These are phyloP conservation scores for Daubentonia madagascariensis DNA, from an alignment of 2,113 vertebrate species.

Conservation along the genomic window DNA sequence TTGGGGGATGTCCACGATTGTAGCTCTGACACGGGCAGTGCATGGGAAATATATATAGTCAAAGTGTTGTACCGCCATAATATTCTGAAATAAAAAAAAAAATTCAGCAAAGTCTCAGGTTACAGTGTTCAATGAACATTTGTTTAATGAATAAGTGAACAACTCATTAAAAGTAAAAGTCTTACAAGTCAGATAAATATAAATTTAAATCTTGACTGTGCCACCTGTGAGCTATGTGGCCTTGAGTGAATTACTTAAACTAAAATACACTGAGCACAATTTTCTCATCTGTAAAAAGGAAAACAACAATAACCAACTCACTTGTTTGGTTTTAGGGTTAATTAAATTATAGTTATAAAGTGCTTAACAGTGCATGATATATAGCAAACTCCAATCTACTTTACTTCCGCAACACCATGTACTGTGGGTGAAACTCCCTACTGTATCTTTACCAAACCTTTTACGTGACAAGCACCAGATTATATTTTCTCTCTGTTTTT, in stretches of 20 bases:
- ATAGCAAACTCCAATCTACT: background rate
- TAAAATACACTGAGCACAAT: background rate
- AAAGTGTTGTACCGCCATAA: too few relatives aligned
- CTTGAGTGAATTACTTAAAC: background rate
- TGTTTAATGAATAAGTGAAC: background rate
- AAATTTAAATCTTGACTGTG: constrained; percentile 26
- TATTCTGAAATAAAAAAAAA: too few relatives aligned
- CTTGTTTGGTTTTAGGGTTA: background rate
- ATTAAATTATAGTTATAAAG: background rate
- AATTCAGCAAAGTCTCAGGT: too few relatives aligned
- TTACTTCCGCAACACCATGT: background rate
- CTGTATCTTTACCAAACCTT: background rate
- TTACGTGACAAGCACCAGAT: background rate
- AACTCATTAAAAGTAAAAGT: background rate
- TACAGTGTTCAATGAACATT: background rate
- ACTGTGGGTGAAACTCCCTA: background rate
- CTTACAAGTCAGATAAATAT: background rate
- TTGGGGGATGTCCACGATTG: too few relatives aligned
- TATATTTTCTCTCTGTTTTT: background rate
- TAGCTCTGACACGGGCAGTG: too few relatives aligned
- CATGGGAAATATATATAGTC: too few relatives aligned
- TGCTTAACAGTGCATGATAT: background rate
- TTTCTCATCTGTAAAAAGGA: background rate
- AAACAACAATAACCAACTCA: background rate
- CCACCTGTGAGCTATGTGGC: background rate